A percentile compares a stretch with the other conserved stretches of the same genome.
Evolutionary conservation across 2,797 vertebrate species (phyloP).

Genomic region (Leucoraja ocellata): DNA sequence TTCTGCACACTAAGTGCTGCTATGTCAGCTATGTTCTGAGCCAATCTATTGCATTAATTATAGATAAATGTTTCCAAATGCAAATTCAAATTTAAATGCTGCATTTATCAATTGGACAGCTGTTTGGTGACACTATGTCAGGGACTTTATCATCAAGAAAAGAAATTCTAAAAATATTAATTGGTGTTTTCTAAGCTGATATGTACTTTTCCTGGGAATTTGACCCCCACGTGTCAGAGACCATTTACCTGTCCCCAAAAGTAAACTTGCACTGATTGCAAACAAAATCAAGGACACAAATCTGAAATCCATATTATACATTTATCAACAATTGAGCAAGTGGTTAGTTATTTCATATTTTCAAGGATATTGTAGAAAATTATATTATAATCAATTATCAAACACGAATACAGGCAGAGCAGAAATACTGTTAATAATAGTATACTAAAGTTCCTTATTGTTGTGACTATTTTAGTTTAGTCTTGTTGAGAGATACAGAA

Average conservation of each 20-base stretch:
- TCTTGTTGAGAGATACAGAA: too few species aligned
- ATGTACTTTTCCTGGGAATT: background rate
- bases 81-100: background rate
- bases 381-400: background rate
- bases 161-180: background rate
- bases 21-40: background rate
- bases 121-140: background rate
- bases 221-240: background rate
- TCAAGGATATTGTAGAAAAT: background rate
- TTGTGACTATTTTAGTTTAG: background rate
- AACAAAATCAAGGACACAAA: background rate
- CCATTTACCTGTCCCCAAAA: background rate
- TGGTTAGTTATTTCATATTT: background rate
- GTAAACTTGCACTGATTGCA: background rate
- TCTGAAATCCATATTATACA: background rate
- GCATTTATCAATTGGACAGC: background rate
- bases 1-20: too few species aligned
- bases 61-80: background rate
- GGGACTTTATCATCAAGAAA: background rate
- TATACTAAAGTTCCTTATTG: background rate
- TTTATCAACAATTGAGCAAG: background rate
- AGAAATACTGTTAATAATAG: background rate
- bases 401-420: background rate
- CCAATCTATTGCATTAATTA: background rate
- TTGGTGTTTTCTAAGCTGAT: background rate